Evolutionary conservation across 2,888 invertebrate genomes (phyloP), one percentile per base, ranked within the genome.

Genomic region (Agriopis marginaria): DNA sequence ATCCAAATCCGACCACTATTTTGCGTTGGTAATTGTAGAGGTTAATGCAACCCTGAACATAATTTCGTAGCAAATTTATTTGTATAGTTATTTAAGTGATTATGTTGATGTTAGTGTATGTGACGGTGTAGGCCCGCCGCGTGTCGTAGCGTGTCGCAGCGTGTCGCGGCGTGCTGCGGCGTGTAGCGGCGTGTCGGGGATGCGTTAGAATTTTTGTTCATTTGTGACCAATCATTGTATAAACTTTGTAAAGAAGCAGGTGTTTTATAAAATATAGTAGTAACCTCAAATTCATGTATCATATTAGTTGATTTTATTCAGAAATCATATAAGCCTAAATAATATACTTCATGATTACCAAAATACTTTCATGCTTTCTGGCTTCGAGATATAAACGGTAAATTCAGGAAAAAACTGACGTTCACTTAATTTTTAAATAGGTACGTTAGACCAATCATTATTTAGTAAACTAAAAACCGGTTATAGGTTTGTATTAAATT

Each of bases 171-270:
- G 42, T 14, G 5, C 17, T n/a, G 53, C 32, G 23, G n/a, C 60
- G 54, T 23, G 17, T 23, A 0, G 17, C 17, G 17, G 39, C 49
- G 60, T 8, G 17, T 45, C n/a, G n/a, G 12, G 40, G 39, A 47
- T 69, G 56, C 62, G 54, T 70, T 71, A 71, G 73, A 59, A 42
- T 44, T 53, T 63, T 59, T 75, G 72, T 83, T 84, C 74, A 82
- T 82, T 81, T 82, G 78, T 80, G 83, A 86, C 86, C 85, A 87
- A 87, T 86, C 81, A 78, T 81, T 89, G 85, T 89, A 86, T 85
- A 85, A 84, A 85, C 81, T 82, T 82, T 86, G 84, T 87, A 87
- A 84, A 86, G 80, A 85, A 83, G 78, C 86, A 85, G 86, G 82
- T 87, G 84, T 86, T 84, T 49, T 87, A 87, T 80, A 83, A 84